Percentiles rank a stretch among this genome's conserved stretches.
These are phyloP conservation scores for Geococcyx californianus DNA, from an alignment of 2,113 vertebrate genomes.

Conservation along the genomic window DNA sequence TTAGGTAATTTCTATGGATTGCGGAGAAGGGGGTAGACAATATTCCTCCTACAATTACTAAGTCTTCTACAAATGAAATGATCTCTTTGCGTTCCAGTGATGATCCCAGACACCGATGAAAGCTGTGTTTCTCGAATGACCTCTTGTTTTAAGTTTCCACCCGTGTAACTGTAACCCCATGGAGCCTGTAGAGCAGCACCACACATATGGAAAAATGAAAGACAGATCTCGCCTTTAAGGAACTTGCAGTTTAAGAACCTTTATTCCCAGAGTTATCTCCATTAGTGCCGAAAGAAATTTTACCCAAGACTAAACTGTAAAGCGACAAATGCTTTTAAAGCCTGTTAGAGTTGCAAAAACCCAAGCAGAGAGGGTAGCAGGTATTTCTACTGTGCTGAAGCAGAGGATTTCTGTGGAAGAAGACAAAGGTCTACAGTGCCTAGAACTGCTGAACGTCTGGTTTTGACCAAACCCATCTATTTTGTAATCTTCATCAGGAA, in stretches of 20 bases:
- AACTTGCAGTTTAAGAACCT: neutral
- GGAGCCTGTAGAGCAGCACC: neutral
- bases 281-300: neutral
- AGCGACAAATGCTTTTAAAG: neutral
- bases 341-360: neutral
- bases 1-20: slow-evolving; percentile 40
- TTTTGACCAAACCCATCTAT: neutral
- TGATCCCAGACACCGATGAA: neutral
- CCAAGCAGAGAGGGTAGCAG: neutral
- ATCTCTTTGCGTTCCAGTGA: slow-evolving; percentile 6
- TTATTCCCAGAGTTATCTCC: neutral
- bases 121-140: slow-evolving; percentile 13
- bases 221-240: neutral
- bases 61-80: neutral
- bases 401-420: neutral
- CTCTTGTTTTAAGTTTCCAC: slow-evolving; percentile 29
- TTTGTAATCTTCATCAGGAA: neutral
- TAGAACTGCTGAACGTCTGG: neutral
- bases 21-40: neutral
- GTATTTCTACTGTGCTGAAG: neutral
- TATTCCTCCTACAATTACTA: slow-evolving; percentile 13
- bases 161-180: neutral
- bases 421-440: neutral
- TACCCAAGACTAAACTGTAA: neutral
- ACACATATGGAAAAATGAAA: neutral